phyloP scores from a whole-genome alignment of 2,888 invertebrate species.

The Steinernema carpocapsae region DNA sequence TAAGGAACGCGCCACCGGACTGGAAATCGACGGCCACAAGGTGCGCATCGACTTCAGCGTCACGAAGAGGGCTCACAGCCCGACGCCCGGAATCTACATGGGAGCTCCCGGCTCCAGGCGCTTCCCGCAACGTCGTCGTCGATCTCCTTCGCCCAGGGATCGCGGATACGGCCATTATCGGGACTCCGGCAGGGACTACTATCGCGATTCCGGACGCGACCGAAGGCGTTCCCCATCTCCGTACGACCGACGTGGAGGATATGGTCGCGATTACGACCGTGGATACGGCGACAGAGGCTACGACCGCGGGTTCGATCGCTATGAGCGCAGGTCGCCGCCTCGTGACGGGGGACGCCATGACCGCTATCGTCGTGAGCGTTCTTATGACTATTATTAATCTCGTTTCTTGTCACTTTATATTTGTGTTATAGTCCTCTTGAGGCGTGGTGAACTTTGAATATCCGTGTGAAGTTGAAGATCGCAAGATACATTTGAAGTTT shows the following conservation, averaged over 20 bases:
- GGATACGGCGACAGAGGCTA: not conserved
- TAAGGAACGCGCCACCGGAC: slow-evolving; percentile 50
- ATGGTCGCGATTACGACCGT: not conserved
- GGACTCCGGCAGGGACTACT: not conserved
- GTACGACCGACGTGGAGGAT: not conserved
- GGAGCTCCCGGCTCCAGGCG: slow-evolving; percentile 41
- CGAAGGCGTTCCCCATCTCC: not conserved
- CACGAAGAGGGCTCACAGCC: slow-evolving; percentile 63
- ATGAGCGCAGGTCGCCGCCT: not conserved
- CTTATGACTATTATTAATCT: not conserved
- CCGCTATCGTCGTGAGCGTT: not conserved
- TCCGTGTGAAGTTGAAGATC: not conserved
- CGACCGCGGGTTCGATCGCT: too few relatives aligned
- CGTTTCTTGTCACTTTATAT: not conserved
- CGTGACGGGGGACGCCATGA: not conserved
- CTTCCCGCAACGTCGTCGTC: not conserved
- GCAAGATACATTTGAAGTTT: slow-evolving; percentile 20
- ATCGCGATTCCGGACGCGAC: not conserved
- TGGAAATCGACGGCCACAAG: slow-evolving; percentile 40
- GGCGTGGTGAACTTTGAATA: not conserved
- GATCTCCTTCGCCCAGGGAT: not conserved
- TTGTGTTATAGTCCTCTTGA: not conserved
- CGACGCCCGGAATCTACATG: slow-evolving; percentile 67
- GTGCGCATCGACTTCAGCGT: slow-evolving; percentile 65
- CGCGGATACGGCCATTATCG: not conserved